Base-by-base conservation (phyloP, 2,113 vertebrate genomes). In the Aythya baeri region DNA sequence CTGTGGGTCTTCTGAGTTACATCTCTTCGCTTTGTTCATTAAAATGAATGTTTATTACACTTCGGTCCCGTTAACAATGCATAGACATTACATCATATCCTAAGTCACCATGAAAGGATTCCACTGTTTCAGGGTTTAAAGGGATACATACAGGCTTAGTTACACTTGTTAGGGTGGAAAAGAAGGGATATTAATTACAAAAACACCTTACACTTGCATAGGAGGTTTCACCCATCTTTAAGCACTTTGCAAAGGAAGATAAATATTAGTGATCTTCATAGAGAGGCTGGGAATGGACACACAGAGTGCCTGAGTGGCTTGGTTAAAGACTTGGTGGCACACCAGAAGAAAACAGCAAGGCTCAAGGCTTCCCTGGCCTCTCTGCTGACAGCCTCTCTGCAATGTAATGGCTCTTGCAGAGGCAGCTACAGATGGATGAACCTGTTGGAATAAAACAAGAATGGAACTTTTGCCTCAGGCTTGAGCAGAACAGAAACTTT, bases 41-140 rank as follows among this genome's bases (percentile, higher is more conserved):
- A 95, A 92, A 96, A 89, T 67, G 71, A 89, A 91, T 95, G 95
- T 96, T 97, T 95, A 95, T 93, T 96, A 88, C 88, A 80, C 82
- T 96, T 96, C 83, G 67, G 92, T 96, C 78, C 86, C 0, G 31
- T 73, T 96, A 96, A 96, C 91, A 95, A 95, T 96, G 92, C 94
- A 82, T 86, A 96, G 94, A 89, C 92, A 55, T 96, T 93, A 95
- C 96, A 96, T 96, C 96, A 93, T 92, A 96, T 97, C 93, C 92
- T 97, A 96, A 95, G 77, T 92, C 91, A 95, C 88, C 93, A 21
- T 94, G 92, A 96, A 97, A 96, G 71, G 86, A 83, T 96, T 85
- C 44, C 55, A 78, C 68, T 88, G 65, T 94, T 94, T 71, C 76
- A 94, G 91, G 84, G 55, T 78, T 96, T 96, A 93, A 97, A 97